Evolutionary conservation across 1,140 invertebrate genomes (phyloP), one percentile per base, ranked within the genome.

Genomic region (Scaptomyza pallida): DNA sequence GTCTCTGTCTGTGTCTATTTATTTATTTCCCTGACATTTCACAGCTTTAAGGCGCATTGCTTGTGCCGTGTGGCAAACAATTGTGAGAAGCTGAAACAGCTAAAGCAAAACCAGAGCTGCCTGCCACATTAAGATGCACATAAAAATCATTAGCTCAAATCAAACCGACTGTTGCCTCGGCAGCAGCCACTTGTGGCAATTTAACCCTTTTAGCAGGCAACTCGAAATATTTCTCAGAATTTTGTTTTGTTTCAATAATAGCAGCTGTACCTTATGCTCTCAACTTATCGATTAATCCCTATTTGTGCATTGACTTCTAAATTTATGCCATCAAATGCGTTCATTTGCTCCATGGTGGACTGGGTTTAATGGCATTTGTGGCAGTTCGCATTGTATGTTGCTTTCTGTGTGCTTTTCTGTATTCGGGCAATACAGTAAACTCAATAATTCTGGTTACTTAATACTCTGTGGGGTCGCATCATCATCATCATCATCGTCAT

Each of bases 111-210:
- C 5, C 65, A 40, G 16, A 40, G 40, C 68, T 48, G 56, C 65
- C 44, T 51, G 40, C 45, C 6, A 44, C 30, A 67, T 61, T 68
- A 60, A 68, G 61, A 68, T 52, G 47, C 64, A 52, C 56, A 68
- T 68, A 68, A 68, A 35, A 68, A 61, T 61, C 56, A 68, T 68
- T 68, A 61, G 61, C 57, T 68, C 47, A 61, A 68, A 65, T 65
- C 62, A 55, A 35, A 37, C 16, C 51, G 23, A 17, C 23, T n/a
- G 16, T 17, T 35, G 37, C 12, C 9, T n/a, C 8, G 19, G 30
- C 19, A 23, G 23, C 23, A 5, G 23, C 23, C 23, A 26, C 23
- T 12, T 30, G 9, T 19, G 30, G 57, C 19, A 19, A 21, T 1
- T 10, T 9, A 2, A 33, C 30, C 10, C 9, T 35, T 51, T 51